phyloP scores from a whole-genome alignment of 2,797 vertebrate species.

The Acanthornis magna region DNA sequence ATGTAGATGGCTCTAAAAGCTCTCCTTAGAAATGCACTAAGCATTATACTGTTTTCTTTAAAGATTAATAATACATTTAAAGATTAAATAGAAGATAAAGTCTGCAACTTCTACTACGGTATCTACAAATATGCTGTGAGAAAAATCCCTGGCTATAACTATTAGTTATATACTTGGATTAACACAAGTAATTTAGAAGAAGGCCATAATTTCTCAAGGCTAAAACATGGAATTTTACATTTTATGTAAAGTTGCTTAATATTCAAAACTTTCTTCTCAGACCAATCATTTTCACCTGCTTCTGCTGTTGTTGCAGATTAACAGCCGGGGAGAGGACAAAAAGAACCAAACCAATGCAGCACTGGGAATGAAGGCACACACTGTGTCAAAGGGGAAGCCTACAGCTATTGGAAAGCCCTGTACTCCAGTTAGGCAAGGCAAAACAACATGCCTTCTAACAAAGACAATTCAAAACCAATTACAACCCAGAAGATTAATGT shows the following conservation, averaged over 20 bases:
- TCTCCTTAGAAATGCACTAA: background rate
- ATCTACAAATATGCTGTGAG: background rate
- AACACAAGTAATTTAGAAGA: background rate
- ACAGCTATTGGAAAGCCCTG: background rate
- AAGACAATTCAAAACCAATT: conserved; percentile 2
- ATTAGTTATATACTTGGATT: background rate
- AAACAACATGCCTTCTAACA: background rate
- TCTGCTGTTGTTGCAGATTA: background rate
- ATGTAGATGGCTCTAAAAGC: background rate
- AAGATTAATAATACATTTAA: background rate
- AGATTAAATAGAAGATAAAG: background rate
- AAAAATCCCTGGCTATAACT: background rate
- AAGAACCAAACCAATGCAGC: background rate
- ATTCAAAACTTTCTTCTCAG: background rate
- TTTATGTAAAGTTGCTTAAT: background rate
- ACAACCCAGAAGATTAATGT: background rate
- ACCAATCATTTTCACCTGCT: background rate
- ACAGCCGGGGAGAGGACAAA: background rate
- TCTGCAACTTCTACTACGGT: background rate
- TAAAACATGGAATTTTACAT: background rate
- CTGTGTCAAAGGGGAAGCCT: background rate
- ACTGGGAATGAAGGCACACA: background rate
- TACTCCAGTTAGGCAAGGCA: background rate
- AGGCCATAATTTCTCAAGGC: background rate
- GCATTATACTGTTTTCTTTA: background rate